Base-by-base conservation (phyloP, 2,888 invertebrate species). In the Nomada goodeniana region DNA sequence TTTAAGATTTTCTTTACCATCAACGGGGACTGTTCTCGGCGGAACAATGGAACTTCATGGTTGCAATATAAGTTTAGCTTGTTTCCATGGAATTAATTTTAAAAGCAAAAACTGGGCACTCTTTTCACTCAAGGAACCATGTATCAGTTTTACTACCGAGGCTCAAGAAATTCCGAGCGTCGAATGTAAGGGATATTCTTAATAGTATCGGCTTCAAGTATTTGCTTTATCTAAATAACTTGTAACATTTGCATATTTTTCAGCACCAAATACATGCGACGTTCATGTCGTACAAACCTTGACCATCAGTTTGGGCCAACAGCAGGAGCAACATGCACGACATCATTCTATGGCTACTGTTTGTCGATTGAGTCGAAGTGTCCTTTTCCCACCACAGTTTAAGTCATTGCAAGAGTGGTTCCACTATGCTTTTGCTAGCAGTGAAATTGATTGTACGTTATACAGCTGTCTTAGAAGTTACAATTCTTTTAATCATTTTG, bases 61-160 rank as follows among this genome's bases (percentile, higher is more conserved):
- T 55, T 97, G 97, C 82, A 98, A 99, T 94, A 97, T 99, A 77
- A 98, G 98, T 9, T 94, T 99, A 85, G 99, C 98, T 4, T 99
- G 99, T 94, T 99, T 99, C 95, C 98, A 99, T 94, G 99, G 99
- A 52, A 98, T 98, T 92, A 99, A 99, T 94, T 98, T 99, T 94
- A 98, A 98, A 90, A 95, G 98, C 75, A 98, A 98, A 94, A 98
- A 98, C 1, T 99, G 99, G 99, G 99, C 98, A 9, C 94, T 99
- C 84, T 99, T 99, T 94, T 98, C 98, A 89, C 95, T 99, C 85
- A 97, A 97, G 92, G 98, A 99, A 90, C 98, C 98, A 0, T 97
- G 97, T 91, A 98, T 98, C 86, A 97, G 97, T 91, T 98, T 98
- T 94, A 97, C 98, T 20, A 98, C 98, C 0, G 98, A 98, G 93